These are phyloP conservation scores for Rhaphigaster nebulosa DNA, from an alignment of 2,888 invertebrate species.

Conservation along the genomic window DNA sequence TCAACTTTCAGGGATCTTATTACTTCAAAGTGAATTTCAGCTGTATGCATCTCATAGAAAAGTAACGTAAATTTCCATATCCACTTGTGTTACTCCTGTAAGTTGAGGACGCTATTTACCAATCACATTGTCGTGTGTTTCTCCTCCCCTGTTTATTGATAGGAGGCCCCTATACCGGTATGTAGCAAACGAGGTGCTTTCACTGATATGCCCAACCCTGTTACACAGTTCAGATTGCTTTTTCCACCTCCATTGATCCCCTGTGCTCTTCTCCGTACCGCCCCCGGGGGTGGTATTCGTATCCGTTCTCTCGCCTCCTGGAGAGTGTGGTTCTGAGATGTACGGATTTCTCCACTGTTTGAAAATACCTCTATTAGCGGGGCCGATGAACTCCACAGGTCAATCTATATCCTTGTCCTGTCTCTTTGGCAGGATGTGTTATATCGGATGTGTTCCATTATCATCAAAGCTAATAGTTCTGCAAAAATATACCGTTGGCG, in stretches of 20 bases:
- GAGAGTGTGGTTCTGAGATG: neutral
- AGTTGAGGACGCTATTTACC: neutral
- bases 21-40: too few species aligned
- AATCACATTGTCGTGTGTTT: neutral
- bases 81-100: neutral
- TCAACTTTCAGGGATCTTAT: too few species aligned
- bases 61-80: neutral
- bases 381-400: neutral
- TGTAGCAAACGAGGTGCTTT: neutral
- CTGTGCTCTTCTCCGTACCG: neutral
- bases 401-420: neutral
- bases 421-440: neutral
- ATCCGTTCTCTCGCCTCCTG: neutral
- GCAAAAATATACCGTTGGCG: too few species aligned
- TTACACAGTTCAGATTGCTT: too few species aligned
- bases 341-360: neutral
- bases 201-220: neutral
- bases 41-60: too few species aligned
- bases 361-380: neutral
- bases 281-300: neutral
- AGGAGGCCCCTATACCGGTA: neutral
- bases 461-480: too few species aligned
- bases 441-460: neutral
- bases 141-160: neutral
- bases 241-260: neutral